phyloP scores from a whole-genome alignment of 2,113 vertebrate species.

The Zingel zingel region DNA sequence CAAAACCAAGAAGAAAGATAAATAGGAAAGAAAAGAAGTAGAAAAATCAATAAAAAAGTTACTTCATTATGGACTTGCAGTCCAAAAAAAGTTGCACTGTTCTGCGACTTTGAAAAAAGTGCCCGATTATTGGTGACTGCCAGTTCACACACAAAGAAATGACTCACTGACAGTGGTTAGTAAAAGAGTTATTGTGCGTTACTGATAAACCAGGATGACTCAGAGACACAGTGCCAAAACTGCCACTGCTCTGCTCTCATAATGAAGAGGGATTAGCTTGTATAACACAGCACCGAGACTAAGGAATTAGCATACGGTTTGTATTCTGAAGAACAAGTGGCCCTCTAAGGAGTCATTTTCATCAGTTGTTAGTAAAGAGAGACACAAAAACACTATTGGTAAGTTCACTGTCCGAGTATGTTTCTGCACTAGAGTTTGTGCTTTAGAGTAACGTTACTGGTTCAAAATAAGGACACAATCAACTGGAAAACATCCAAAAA shows the following conservation, averaged over 20 bases:
- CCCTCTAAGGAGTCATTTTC: background rate
- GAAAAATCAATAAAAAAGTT: constrained; percentile 64
- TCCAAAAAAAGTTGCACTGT: constrained; percentile 47
- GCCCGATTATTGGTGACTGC: constrained; percentile 27
- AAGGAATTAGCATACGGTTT: constrained; percentile 17
- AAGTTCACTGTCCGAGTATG: no score
- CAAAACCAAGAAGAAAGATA: constrained; percentile 59
- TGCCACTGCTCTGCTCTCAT: constrained; percentile 42
- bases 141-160: constrained; percentile 10
- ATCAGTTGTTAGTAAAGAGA: background rate
- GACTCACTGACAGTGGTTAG: constrained; percentile 34
- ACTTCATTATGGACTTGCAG: constrained; percentile 64
- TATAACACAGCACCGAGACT: constrained; percentile 34
- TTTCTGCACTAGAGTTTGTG: background rate
- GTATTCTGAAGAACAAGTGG: background rate
- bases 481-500: constrained; percentile 70
- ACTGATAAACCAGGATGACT: constrained; percentile 28
- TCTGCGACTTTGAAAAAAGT: constrained; percentile 51
- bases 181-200: constrained; percentile 28
- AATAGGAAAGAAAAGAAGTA: constrained; percentile 29
- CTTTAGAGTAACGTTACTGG: background rate
- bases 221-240: constrained; percentile 42
- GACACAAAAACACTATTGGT: background rate
- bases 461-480: constrained; percentile 56
- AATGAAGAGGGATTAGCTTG: constrained; percentile 58